Evolutionary conservation across 92 coral and sea anemone genomes (phyloP), one percentile per base, ranked within the genome.

Genomic region (Phymanthus crucifer): DNA sequence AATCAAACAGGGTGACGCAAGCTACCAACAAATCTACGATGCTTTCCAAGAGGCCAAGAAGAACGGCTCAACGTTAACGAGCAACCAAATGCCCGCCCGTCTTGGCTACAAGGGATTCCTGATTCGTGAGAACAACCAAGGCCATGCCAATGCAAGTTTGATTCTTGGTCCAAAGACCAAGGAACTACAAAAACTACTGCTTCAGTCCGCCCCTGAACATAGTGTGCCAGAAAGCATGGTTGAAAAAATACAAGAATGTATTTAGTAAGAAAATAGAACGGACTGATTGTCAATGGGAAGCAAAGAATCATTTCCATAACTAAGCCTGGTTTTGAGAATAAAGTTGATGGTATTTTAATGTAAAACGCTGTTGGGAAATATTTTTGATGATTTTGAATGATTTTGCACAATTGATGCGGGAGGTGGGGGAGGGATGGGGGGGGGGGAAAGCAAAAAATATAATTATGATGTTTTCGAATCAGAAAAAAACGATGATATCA

Each of bases 71-170:
- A 67, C 74, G 17, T 18, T 45, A 67, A 2, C 23, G 3, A 8
- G 1, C 12, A 14, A 16, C 16, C 33, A 70, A 40, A 40, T 79
- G 40, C 83, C 83, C 18, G 26, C 83, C 0, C 26, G 40, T 6
- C 74, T 79, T 45, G 83, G 83, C 31, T 79, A 67, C 83, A 71
- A 52, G 40, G 84, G 84, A 6, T 80, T 80, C 9, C 43, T 80
- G 31, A 23, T 80, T 2, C 27, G 50, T 11, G 74, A 54, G 32
- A 38, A 32, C 65, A 43, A n/a, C 16, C 69, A 71, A 32, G 48
- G 47, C 26, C 12, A 13, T 26, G 43, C 67, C 38, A 11, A 33
- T 73, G 66, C 66, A 19, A 17, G 67, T 50, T 46, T 61, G 23
- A 27, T 61, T 61, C 36, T 74, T 48, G 57, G 77, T 33, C 65